Base-by-base conservation (phyloP, 1,140 invertebrate species). In the Formica exsecta region DNA sequence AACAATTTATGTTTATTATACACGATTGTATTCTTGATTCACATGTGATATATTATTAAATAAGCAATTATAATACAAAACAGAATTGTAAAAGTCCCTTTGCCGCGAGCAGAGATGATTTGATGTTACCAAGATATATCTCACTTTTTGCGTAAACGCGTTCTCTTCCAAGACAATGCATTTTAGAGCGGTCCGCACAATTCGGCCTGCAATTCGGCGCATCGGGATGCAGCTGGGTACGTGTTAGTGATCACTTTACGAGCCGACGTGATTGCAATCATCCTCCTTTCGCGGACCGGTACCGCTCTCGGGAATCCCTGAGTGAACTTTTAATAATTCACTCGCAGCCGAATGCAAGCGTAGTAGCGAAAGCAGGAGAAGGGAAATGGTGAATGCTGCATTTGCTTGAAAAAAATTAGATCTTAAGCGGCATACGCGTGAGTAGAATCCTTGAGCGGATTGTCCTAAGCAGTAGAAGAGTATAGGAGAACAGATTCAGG, bases 191-290 rank as follows among this genome's bases (percentile, higher is more conserved):
- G 22, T 38, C 38, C 54, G 79, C 79, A 83, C 79, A 83, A 74
- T 83, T 80, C 65, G 48, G 76, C n/a, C 44, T 80, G 76, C 76
- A 54, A 80, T 80, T 81, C 79, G 68, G 68, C 57, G 87, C 59
- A 89, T 86, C 87, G 66, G 75, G 84, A 89, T 89, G 84, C 71
- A 74, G 51, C 59, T 59, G 59, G 87, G 86, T 79, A 81, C 68
- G 88, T 66, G 87, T 81, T 83, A 62, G 84, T 64, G 87, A 86
- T 86, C 83, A 71, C 57, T 88, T 88, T 88, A 85, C 87, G 80
- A 79, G 62, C 51, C 87, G 64, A 81, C 62, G 87, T 76, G 87
- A 89, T 89, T 89, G 87, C 88, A 77, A 88, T 88, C 74, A 66
- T 70, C 73, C 87, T 88, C 83, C 88, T 89, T 77, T 86, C 36